Evolutionary conservation across 1,140 invertebrate species (phyloP).

Genomic region (Lucilia cuprina): DNA sequence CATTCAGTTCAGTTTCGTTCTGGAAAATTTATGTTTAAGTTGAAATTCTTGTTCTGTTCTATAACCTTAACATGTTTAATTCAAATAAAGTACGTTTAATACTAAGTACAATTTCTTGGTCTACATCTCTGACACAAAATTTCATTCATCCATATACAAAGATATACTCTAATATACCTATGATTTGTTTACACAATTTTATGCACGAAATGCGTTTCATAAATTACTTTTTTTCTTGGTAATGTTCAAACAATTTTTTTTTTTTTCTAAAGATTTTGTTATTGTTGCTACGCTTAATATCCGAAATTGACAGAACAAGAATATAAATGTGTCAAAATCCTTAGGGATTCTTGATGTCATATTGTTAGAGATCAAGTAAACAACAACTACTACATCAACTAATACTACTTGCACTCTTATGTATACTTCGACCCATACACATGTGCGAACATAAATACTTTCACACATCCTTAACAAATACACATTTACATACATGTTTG

Average conservation of each 20-base stretch:
- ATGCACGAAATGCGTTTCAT: slow-evolving; percentile 13
- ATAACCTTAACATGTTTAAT: too few species aligned
- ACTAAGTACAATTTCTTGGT: too few species aligned
- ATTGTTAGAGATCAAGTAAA: slow-evolving; percentile 10
- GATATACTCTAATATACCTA: neutral
- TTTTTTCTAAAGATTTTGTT: neutral
- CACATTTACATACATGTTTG: neutral
- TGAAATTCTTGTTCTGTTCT: too few species aligned
- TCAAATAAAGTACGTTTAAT: too few species aligned
- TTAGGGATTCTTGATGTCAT: slow-evolving; percentile 7
- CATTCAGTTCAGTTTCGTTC: too few species aligned
- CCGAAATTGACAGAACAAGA: neutral
- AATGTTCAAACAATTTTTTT: neutral
- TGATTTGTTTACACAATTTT: slow-evolving; percentile 15
- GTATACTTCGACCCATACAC: neutral
- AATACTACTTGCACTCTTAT: neutral
- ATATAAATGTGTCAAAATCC: slow-evolving; percentile 19
- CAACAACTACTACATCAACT: neutral
- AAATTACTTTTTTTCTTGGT: neutral
- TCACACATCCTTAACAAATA: neutral
- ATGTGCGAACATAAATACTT: neutral
- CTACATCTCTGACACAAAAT: neutral
- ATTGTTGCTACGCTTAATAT: neutral
- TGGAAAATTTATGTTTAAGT: too few species aligned
- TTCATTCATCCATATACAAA: neutral